Base-by-base conservation (phyloP, 2,797 vertebrate species). In the Gymnopithys bicolor region DNA sequence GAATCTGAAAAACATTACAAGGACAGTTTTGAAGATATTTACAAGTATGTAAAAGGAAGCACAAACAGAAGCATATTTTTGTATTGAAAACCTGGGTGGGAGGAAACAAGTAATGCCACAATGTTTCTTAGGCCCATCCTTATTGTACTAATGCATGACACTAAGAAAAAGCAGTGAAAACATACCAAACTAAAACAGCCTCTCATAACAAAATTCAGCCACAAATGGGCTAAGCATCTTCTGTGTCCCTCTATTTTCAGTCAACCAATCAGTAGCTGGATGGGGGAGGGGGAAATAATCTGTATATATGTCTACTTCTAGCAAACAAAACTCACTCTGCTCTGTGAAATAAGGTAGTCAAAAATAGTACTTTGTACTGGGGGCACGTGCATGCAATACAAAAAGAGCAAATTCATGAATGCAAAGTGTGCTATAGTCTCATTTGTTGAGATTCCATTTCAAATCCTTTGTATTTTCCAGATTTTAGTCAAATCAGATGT, bases 311-410 rank as follows among this genome's bases (percentile, higher is more conserved):
- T 6, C 14, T 66, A 49, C 21, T 70, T 71, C 17, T n/a, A 51
- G 43, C 41, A 70, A 51, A 80, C 86, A 23, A 70, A 75, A 59
- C 27, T 66, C 51, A 43, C 2, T 80, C 52, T 82, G 4, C 13
- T 71, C 23, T 56, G 67, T 53, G 41, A 87, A 84, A 64, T 33
- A 88, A 71, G 8, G n/a, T 32, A 82, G 35, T 9, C 30, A 84
- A 87, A 87, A 90, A 35, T 7, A 45, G 19, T 56, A 37, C 27
- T 63, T 52, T 14, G 49, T 51, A 45, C 14, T 39, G 39, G 51
- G 48, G 46, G 48, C 35, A 62, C 0, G 0, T 23, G 28, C 48
- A 35, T 23, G 10, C 24, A 66, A 35, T 2, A 55, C 6, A 67
- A 17, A 63, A 78, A 39, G 48, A 35, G 10, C 39, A 69, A 4